Evolutionary conservation across 2,888 invertebrate genomes (phyloP).

Genomic region (Cephus pygmeus): DNA sequence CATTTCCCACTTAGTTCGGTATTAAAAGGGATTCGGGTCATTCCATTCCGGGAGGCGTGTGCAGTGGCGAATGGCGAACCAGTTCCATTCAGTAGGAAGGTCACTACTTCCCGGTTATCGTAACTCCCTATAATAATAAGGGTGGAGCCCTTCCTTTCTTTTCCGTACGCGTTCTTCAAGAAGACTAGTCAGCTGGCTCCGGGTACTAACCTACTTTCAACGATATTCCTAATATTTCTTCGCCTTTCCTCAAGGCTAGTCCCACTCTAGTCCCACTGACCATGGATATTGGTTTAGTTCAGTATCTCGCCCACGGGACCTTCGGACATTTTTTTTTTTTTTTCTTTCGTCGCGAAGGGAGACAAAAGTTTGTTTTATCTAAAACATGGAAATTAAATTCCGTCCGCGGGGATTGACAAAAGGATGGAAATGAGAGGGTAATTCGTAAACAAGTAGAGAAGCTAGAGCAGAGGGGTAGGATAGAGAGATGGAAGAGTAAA

Average conservation of each 20-base stretch:
- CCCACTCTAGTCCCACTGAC: too few species aligned
- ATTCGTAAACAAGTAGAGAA: slow-evolving; percentile 55
- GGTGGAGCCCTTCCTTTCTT: too few species aligned
- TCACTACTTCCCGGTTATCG: too few species aligned
- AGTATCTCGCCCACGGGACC: too few species aligned
- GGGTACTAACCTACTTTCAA: too few species aligned
- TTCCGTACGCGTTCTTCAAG: too few species aligned
- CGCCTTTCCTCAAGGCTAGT: too few species aligned
- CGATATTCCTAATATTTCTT: too few species aligned
- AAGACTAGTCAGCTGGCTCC: too few species aligned
- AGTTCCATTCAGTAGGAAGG: neutral
- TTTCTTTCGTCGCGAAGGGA: slow-evolving; percentile 10
- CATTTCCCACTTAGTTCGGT: slow-evolving; percentile 54
- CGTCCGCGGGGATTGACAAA: slow-evolving; percentile 43
- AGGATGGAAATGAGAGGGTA: slow-evolving; percentile 58
- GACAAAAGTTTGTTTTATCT: slow-evolving; percentile 26
- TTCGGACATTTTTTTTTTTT: too few species aligned
- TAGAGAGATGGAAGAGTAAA: neutral
- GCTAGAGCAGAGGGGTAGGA: slow-evolving; percentile 24
- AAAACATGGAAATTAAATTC: slow-evolving; percentile 37
- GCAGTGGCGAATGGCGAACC: neutral
- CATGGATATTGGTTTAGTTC: too few species aligned
- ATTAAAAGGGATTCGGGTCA: slow-evolving; percentile 52
- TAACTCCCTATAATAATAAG: too few species aligned
- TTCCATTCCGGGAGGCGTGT: slow-evolving; percentile 19